Evolutionary conservation across 2,797 vertebrate genomes (phyloP).

Genomic region (Chaunax sp.): DNA sequence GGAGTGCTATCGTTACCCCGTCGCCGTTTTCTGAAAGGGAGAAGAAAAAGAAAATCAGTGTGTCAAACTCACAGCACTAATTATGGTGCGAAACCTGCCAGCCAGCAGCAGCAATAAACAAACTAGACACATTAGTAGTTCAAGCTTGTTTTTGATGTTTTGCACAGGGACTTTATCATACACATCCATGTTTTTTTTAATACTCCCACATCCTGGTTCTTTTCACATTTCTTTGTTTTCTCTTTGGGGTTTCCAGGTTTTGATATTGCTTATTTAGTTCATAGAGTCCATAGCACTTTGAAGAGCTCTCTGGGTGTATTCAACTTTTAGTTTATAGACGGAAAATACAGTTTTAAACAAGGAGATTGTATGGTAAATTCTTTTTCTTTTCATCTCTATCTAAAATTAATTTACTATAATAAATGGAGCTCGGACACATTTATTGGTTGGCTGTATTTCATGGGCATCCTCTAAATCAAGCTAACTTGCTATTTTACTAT

Average conservation of each 20-base stretch:
- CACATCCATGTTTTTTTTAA: slow-evolving; percentile 33
- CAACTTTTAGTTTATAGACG: slow-evolving; percentile 56
- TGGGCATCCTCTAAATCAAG: neutral
- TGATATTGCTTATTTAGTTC: slow-evolving; percentile 79
- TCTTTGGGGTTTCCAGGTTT: slow-evolving; percentile 65
- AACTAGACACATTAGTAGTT: slow-evolving; percentile 43
- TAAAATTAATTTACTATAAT: slow-evolving; percentile 62
- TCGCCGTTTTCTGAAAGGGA: slow-evolving; percentile 36
- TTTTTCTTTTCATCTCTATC: slow-evolving; percentile 64
- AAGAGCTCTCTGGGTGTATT: slow-evolving; percentile 59
- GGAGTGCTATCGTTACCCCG: slow-evolving; percentile 25
- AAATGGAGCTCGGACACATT: slow-evolving; percentile 34
- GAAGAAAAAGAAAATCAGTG: slow-evolving; percentile 30
- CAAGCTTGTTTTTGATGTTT: slow-evolving; percentile 56
- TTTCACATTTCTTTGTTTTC: slow-evolving; percentile 23
- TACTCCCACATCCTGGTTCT: slow-evolving; percentile 53
- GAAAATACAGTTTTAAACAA: slow-evolving; percentile 66
- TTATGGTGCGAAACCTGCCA: slow-evolving; percentile 36
- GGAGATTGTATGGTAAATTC: slow-evolving; percentile 54
- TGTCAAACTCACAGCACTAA: slow-evolving; percentile 37
- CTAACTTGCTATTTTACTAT: neutral
- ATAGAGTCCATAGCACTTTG: slow-evolving; percentile 68
- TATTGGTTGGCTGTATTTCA: slow-evolving; percentile 9
- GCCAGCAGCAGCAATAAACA: slow-evolving; percentile 57
- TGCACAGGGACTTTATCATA: slow-evolving; percentile 27